A percentile compares a stretch with the other conserved stretches of the same genome.
Conservation (phyloP, 2,888 invertebrate species). For the Troides aeacus region DNA sequence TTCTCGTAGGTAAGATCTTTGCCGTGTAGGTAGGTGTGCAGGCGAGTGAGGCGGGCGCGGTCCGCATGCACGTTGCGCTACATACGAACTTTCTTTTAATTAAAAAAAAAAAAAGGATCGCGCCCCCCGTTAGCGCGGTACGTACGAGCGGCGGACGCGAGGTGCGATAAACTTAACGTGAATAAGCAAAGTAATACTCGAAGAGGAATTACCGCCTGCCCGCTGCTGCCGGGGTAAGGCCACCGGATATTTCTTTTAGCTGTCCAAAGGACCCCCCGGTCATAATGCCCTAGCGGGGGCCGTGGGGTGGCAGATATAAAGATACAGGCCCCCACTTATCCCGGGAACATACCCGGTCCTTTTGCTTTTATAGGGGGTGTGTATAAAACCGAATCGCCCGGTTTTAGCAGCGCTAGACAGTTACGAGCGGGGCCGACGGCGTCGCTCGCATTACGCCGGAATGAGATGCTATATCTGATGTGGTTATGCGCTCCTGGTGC, state of each 20-base stretch:
- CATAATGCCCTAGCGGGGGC: slow-evolving; percentile 74
- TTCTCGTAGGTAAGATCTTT: slow-evolving; percentile 11
- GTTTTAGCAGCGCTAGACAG: slow-evolving; percentile 78
- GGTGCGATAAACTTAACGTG: slow-evolving; percentile 69
- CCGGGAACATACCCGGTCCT: slow-evolving; percentile 76
- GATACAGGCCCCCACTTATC: slow-evolving; percentile 79
- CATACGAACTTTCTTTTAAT: slow-evolving; percentile 35
- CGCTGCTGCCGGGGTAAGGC: slow-evolving; percentile 67
- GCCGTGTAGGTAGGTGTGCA: slow-evolving; percentile 1
- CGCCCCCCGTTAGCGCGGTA: slow-evolving; percentile 38
- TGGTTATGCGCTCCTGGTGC: slow-evolving; percentile 68
- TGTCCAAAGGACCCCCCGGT: slow-evolving; percentile 79
- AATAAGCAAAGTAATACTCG: slow-evolving; percentile 73
- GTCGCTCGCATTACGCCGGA: slow-evolving; percentile 47
- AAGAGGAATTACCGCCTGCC: slow-evolving; percentile 73
- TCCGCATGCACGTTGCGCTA: slow-evolving; percentile 19
- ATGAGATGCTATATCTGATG: slow-evolving; percentile 69
- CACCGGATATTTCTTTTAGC: slow-evolving; percentile 80
- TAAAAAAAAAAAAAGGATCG: slow-evolving; percentile 34
- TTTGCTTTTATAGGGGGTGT: slow-evolving; percentile 81
- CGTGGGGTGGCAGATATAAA: slow-evolving; percentile 76
- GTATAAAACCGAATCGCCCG: slow-evolving; percentile 80
- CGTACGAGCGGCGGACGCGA: slow-evolving; percentile 49
- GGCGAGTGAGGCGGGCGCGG: neutral
- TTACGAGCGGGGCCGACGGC: slow-evolving; percentile 75